Evolutionary conservation across 2,113 vertebrate species (phyloP).

Genomic region (Calypte anna): DNA sequence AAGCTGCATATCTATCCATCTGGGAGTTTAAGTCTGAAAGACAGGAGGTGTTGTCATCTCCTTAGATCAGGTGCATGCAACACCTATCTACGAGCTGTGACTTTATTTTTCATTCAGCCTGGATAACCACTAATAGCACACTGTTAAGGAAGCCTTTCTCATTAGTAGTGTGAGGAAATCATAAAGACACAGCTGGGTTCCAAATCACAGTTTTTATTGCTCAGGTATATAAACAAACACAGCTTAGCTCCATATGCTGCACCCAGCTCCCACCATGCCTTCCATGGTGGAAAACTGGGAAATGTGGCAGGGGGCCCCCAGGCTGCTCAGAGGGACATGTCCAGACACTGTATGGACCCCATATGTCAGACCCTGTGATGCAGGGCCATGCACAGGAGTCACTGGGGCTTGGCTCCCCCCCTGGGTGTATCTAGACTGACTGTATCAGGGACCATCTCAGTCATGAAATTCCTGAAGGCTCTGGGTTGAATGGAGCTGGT

Average conservation of each 20-base stretch:
- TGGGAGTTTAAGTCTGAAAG: not conserved
- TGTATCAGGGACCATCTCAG: rapidly evolving
- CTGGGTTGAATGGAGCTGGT: not conserved
- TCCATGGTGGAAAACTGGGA: not conserved
- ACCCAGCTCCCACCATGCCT: not conserved
- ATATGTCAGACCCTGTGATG: not conserved
- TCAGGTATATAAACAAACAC: constrained; percentile 13
- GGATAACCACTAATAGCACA: not conserved
- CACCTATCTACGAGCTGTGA: not conserved
- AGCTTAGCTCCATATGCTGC: not conserved
- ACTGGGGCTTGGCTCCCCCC: not conserved
- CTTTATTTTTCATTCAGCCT: not conserved
- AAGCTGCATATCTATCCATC: not conserved
- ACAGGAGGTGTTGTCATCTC: not conserved
- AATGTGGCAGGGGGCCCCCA: not conserved
- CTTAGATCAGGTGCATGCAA: not conserved
- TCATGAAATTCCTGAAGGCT: not conserved
- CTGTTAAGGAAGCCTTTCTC: not conserved
- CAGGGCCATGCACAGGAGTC: not conserved
- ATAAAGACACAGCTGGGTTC: not conserved
- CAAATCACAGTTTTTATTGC: constrained; percentile 24
- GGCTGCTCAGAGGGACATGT: not conserved
- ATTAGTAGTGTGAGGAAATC: not conserved
- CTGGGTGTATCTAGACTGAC: rapidly evolving
- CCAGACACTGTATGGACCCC: not conserved